phyloP scores from a whole-genome alignment of 2,888 invertebrate species.

The Sminthurides aquaticus region DNA sequence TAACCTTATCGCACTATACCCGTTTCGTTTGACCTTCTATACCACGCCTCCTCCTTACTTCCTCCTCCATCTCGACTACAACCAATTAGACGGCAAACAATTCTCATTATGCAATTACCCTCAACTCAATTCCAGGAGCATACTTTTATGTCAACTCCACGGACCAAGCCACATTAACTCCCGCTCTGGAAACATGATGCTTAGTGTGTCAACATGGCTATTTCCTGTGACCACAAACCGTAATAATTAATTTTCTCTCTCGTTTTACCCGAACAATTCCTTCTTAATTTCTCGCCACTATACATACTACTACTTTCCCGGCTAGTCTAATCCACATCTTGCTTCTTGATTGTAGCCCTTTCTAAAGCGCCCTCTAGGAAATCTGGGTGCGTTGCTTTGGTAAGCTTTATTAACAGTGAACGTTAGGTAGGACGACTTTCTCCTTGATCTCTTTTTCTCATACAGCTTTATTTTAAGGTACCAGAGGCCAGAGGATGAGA shows the following conservation, averaged over 20 bases:
- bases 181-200: not conserved
- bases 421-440: too few relatives aligned
- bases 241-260: not conserved
- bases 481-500: too few relatives aligned
- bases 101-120: conserved; percentile 4
- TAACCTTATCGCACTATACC: too few relatives aligned
- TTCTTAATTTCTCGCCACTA: not conserved
- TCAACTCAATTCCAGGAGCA: not conserved
- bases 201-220: not conserved
- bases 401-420: too few relatives aligned
- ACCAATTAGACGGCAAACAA: not conserved
- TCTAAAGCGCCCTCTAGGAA: too few relatives aligned
- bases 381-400: too few relatives aligned
- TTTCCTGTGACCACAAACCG: not conserved
- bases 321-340: too few relatives aligned
- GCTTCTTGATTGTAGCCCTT: too few relatives aligned
- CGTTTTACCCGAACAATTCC: not conserved
- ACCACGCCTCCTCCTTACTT: not conserved
- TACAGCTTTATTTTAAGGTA: too few relatives aligned
- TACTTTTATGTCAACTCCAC: not conserved
- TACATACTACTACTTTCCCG: too few relatives aligned
- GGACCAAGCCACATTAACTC: not conserved
- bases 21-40: too few relatives aligned
- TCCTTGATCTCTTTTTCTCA: too few relatives aligned
- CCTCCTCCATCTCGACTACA: not conserved